These are phyloP conservation scores for Bombus confusus DNA, from an alignment of 1,140 invertebrate genomes.

Conservation along the genomic window DNA sequence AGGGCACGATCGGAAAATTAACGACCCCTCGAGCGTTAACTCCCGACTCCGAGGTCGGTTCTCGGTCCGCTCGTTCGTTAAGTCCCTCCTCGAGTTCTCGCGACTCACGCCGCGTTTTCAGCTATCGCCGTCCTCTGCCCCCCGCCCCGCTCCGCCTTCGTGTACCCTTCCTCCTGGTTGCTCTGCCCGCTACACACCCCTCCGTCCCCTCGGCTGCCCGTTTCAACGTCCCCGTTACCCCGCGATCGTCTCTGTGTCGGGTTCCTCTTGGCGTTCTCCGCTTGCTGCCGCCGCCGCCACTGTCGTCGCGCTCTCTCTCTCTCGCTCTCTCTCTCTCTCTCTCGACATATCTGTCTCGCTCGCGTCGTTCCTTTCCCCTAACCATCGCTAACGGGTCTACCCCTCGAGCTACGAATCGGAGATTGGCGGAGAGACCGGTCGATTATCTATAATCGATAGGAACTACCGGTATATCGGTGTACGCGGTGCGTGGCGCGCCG, in stretches of 20 bases:
- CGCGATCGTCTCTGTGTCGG: slow-evolving; percentile 24
- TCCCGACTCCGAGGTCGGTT: slow-evolving; percentile 65
- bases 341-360: background rate
- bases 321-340: background rate
- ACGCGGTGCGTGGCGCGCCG: slow-evolving; percentile 46
- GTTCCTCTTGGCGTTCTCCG: slow-evolving; percentile 25
- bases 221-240: background rate
- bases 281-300: background rate
- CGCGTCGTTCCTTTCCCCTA: slow-evolving; percentile 42
- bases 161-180: background rate
- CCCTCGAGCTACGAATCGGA: slow-evolving; percentile 69
- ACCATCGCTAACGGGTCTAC: slow-evolving; percentile 57
- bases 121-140: slow-evolving; percentile 26
- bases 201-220: background rate
- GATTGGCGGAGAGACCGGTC: slow-evolving; percentile 69
- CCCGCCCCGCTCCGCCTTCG: background rate
- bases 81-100: slow-evolving; percentile 65
- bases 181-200: background rate
- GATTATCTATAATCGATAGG: slow-evolving; percentile 72
- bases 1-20: slow-evolving; percentile 74
- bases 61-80: slow-evolving; percentile 64
- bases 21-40: slow-evolving; percentile 71
- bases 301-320: background rate
- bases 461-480: slow-evolving; percentile 58
- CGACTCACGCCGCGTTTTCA: slow-evolving; percentile 68